Percentiles rank a stretch among this genome's conserved stretches.
phyloP scores from a whole-genome alignment of 2,888 invertebrate genomes.

The Quadriops clusia region DNA sequence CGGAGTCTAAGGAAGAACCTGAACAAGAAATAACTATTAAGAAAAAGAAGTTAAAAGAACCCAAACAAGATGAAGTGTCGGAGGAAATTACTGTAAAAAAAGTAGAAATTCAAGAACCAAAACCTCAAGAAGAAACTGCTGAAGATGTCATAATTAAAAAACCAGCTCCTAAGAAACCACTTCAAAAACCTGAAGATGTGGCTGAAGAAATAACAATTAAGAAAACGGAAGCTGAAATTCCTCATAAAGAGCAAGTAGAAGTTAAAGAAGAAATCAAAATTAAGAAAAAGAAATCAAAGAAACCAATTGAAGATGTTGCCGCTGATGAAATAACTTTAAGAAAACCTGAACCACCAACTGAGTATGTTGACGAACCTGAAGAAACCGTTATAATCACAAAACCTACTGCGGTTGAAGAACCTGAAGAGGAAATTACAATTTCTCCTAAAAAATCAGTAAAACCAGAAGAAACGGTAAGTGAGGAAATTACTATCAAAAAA shows the following conservation, averaged over 20 bases:
- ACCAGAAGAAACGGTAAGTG: slow-evolving; percentile 18
- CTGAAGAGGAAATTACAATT: slow-evolving; percentile 25
- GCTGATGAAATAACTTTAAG: slow-evolving; percentile 34
- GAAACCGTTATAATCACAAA: slow-evolving; percentile 7
- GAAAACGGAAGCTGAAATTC: slow-evolving; percentile 17
- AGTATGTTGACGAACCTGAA: slow-evolving; percentile 17
- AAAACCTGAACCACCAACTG: slow-evolving; percentile 26
- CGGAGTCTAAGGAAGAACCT: slow-evolving; percentile 37
- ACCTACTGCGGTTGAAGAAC: slow-evolving; percentile 12
- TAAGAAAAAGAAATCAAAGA: slow-evolving; percentile 26
- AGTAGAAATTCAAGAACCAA: slow-evolving; percentile 22
- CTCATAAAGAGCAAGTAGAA: slow-evolving; percentile 24
- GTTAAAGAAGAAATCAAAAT: slow-evolving; percentile 16
- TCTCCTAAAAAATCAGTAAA: slow-evolving; percentile 20
- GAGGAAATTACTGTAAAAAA: slow-evolving; percentile 25
- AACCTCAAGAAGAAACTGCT: slow-evolving; percentile 19
- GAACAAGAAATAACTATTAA: slow-evolving; percentile 23
- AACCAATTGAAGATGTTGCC: slow-evolving; percentile 20
- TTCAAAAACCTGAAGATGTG: slow-evolving; percentile 14
- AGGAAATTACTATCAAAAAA: slow-evolving; percentile 26
- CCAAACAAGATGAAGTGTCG: slow-evolving; percentile 18
- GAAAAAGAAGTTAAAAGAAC: slow-evolving; percentile 21
- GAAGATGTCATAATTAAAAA: slow-evolving; percentile 19
- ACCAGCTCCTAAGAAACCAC: slow-evolving; percentile 27
- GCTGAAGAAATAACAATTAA: slow-evolving; percentile 28